Base-by-base conservation (phyloP, 2,113 vertebrate species). In the Syngnathus floridae region DNA sequence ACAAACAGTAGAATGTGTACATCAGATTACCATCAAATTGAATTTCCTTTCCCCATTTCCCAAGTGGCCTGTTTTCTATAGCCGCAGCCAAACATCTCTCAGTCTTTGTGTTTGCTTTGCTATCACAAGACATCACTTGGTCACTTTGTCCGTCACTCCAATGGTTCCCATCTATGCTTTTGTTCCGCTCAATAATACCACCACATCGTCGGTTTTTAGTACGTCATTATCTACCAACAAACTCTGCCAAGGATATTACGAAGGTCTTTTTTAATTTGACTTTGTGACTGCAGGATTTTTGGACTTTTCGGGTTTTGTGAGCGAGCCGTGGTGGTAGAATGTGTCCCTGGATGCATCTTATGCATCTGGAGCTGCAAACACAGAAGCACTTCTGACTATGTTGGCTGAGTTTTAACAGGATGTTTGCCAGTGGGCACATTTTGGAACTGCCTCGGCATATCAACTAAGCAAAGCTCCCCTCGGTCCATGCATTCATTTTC, bases 1-100 rank as follows among this genome's bases (percentile, higher is more conserved):
- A 82, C 84, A 87, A 89, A 86, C 87, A 89, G 77, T 71, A 74
- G 71, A 74, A 79, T 78, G 69, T 87, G 79, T 85, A 82, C 83
- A 84, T 88, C 78, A 80, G 85, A 89, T 84, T 88, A 84, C 70
- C 67, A 90, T 87, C 82, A 87, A 89, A 90, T 88, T 87, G 82
- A 84, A 90, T 89, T 89, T 84, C 77, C 75, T 58, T 54, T 62
- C 67, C 64, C 76, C 36, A 62, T 73, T 59, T 75, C 76, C 74
- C 76, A 72, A 77, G 74, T 77, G 77, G 71, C 74, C 72, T 76
- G 78, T 83, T 73, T 64, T 48, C 64, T 49, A 61, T 46, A 63
- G 76, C 72, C 67, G 43, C 65, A 67, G 69, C 67, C 71, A 77
- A 79, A 67, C 46, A 61, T 26, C 46, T 37, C 31, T 64, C 43